Percentiles rank a stretch among this genome's conserved stretches.
phyloP scores from a whole-genome alignment of 2,113 vertebrate species.

The Neodon shergylaensis region DNA sequence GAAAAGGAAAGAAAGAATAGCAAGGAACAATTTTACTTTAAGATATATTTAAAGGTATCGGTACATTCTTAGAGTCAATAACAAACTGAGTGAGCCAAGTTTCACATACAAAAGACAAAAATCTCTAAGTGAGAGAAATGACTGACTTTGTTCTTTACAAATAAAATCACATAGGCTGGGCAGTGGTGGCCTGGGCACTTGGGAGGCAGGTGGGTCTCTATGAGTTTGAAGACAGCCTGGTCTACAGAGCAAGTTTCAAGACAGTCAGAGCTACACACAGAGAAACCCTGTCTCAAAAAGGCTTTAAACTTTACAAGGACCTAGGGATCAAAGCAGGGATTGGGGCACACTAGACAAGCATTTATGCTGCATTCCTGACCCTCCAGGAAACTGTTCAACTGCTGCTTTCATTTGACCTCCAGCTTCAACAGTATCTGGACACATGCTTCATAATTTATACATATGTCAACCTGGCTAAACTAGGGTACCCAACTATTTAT shows the following conservation, averaged over 20 bases:
- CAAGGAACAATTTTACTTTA: not conserved
- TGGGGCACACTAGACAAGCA: no score
- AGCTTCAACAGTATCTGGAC: not conserved
- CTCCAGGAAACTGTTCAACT: not conserved
- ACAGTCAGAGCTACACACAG: not conserved
- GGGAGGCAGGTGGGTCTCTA: not conserved
- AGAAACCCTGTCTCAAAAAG: not conserved
- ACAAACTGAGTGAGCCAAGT: not conserved
- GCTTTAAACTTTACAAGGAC: not conserved
- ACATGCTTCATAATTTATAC: not conserved
- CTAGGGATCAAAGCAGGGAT: not conserved
- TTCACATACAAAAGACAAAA: constrained; percentile 17
- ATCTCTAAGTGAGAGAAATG: not conserved
- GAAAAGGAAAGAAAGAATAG: not conserved
- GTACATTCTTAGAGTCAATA: not conserved
- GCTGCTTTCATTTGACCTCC: not conserved
- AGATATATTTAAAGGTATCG: not conserved
- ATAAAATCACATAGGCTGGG: no score
- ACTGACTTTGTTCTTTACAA: not conserved
- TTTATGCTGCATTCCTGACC: no score
- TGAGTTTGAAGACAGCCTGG: not conserved
- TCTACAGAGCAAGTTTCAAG: not conserved
- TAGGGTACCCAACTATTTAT: not conserved
- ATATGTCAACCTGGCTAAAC: not conserved
- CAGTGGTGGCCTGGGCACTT: not conserved